Evolutionary conservation across 2,888 invertebrate species (phyloP).

Genomic region (Cremastinae sp.): DNA sequence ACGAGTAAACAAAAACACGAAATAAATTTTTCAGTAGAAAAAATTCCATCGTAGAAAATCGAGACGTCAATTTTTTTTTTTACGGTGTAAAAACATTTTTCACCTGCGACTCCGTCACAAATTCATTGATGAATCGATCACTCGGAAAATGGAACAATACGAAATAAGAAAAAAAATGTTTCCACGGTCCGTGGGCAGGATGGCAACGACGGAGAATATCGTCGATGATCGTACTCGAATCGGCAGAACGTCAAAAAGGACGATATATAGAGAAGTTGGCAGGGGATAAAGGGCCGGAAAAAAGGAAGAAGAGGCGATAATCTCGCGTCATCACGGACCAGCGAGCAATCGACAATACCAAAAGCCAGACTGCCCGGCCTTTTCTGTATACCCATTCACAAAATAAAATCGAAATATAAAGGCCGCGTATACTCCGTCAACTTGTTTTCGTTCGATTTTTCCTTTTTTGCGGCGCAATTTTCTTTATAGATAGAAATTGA

Average conservation of each 20-base stretch:
- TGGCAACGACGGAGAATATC: constrained; percentile 41
- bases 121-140: no score
- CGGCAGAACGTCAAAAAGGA: background rate
- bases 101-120: no score
- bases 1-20: background rate
- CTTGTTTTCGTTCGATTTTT: no score
- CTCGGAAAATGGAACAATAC: no score
- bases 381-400: background rate
- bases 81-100: no score
- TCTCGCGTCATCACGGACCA: constrained; percentile 67
- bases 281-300: background rate
- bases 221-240: constrained; percentile 38
- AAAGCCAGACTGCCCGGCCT: constrained; percentile 62
- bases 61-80: no score
- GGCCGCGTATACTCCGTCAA: no score
- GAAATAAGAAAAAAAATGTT: no score
- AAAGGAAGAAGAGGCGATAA: constrained; percentile 8
- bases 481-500: no score
- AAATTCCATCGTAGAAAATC: background rate
- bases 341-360: constrained; percentile 67
- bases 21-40: background rate
- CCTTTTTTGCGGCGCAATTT: no score
- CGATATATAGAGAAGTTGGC: background rate
- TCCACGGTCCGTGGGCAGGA: background rate
- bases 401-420: no score